Evolutionary conservation across 2,113 vertebrate genomes (phyloP).

Genomic region (Callaeas wilsoni): DNA sequence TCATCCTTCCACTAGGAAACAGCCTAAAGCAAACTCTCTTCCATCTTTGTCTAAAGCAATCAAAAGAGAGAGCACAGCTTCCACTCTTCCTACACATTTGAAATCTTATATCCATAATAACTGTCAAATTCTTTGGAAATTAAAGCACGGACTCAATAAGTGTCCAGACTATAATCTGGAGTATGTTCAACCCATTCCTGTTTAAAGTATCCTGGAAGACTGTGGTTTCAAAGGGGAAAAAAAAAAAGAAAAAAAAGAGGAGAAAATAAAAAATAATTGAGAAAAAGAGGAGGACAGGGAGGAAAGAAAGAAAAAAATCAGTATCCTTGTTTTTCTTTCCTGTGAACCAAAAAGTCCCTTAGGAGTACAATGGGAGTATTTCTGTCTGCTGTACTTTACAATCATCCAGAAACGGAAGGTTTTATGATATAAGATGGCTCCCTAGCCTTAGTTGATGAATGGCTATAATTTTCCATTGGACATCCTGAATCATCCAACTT

Average conservation of each 20-base stretch:
- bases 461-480: conserved; percentile 61
- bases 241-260: fast-evolving
- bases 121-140: not conserved
- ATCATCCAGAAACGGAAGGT: conserved; percentile 21
- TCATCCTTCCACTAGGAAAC: not conserved
- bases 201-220: not conserved
- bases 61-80: not conserved
- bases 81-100: not conserved
- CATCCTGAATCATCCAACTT: conserved; percentile 45
- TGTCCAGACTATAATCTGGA: not conserved
- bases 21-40: not conserved
- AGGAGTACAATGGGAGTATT: conserved; percentile 28
- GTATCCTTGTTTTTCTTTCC: conserved; percentile 22
- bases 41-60: not conserved
- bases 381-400: conserved; percentile 53
- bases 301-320: not conserved
- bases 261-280: fast-evolving
- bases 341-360: not conserved
- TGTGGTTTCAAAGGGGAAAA: not conserved
- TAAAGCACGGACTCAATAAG: not conserved
- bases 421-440: conserved; percentile 63
- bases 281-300: not conserved
- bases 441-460: conserved; percentile 61
- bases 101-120: not conserved
- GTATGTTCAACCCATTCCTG: not conserved